A percentile compares a stretch with the other conserved stretches of the same genome.
Conservation (phyloP, 2,113 vertebrate species). For the Trichechus manatus region DNA sequence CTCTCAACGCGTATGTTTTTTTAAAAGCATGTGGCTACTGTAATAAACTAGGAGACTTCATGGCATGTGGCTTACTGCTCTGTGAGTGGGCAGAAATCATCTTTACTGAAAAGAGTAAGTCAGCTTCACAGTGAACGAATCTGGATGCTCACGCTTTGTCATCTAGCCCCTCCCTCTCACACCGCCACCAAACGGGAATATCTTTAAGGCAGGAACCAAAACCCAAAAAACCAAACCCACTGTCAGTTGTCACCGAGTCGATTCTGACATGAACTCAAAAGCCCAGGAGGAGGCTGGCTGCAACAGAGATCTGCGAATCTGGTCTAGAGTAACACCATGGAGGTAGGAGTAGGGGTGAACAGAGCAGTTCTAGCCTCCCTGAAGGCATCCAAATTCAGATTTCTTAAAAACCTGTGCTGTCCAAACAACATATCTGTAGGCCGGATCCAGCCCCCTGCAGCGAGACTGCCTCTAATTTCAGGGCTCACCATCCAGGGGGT, state of each 20-base stretch:
- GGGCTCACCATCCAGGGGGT: too few species aligned
- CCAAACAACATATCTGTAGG: background rate
- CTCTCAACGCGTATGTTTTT: background rate
- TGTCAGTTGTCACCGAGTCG: too few species aligned
- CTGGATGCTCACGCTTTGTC: background rate
- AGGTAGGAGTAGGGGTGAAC: accelerated
- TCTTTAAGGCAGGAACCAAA: background rate
- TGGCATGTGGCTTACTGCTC: background rate
- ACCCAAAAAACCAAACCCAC: too few species aligned
- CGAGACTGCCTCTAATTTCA: background rate
- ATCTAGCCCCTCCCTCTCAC: background rate
- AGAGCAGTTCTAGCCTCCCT: background rate
- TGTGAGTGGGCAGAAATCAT: background rate
- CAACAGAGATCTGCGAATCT: background rate
- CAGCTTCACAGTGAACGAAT: background rate
- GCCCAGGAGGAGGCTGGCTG: background rate
- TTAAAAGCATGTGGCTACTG: background rate
- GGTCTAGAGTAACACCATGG: background rate
- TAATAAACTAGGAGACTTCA: background rate
- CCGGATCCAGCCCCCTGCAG: background rate
- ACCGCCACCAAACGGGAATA: background rate
- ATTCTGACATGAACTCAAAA: background rate
- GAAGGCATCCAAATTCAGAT: background rate
- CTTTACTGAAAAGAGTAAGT: background rate
- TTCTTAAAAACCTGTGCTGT: background rate